These are phyloP conservation scores for Sebastes umbrosus DNA, from an alignment of 2,797 vertebrate genomes.

Conservation along the genomic window DNA sequence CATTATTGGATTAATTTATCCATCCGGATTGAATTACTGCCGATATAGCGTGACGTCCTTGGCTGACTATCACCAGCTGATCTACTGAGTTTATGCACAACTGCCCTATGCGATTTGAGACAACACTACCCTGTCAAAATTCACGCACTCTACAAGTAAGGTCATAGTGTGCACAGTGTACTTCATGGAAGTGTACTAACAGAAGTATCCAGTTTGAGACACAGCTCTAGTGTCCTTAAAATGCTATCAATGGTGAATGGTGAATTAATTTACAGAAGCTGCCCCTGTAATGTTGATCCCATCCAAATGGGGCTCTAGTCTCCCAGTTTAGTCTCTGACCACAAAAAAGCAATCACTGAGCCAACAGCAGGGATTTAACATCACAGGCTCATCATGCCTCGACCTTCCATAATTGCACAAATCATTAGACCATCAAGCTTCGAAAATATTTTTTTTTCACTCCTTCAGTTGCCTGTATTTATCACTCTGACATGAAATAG, in stretches of 20 bases:
- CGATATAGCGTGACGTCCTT: too few relatives aligned
- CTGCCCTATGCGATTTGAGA: too few relatives aligned
- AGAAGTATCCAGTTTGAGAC: too few relatives aligned
- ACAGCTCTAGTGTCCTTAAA: not conserved
- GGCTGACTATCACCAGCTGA: too few relatives aligned
- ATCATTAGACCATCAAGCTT: not conserved
- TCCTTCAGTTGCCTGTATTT: not conserved
- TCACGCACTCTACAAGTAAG: too few relatives aligned
- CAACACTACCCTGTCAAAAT: too few relatives aligned
- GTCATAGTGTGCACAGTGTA: too few relatives aligned
- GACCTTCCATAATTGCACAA: not conserved
- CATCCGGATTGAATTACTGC: too few relatives aligned
- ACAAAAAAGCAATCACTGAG: not conserved
- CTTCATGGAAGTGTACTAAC: too few relatives aligned
- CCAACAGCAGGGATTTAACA: not conserved
- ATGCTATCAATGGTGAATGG: not conserved
- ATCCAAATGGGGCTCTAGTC: not conserved
- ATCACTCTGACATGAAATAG: slow-evolving; percentile 39
- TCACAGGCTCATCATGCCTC: not conserved
- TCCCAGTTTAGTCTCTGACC: not conserved
- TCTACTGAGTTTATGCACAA: too few relatives aligned
- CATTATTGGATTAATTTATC: too few relatives aligned
- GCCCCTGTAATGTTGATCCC: not conserved
- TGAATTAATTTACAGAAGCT: not conserved
- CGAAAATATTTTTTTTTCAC: not conserved